Evolutionary conservation across 2,797 vertebrate genomes (phyloP).

Genomic region (Trichosurus vulpecula): DNA sequence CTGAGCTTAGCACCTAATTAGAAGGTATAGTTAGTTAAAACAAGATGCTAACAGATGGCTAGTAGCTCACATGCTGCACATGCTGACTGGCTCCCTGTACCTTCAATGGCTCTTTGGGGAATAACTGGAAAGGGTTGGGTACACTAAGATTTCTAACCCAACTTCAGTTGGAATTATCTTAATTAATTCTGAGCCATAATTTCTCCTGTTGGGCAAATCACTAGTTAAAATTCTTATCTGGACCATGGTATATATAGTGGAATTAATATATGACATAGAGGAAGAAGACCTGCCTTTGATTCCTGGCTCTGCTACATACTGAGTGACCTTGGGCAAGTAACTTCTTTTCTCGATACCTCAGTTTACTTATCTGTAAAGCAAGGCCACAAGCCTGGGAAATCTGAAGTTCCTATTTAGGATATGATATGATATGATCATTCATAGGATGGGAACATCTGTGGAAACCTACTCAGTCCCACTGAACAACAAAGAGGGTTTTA

Average conservation of each 20-base stretch:
- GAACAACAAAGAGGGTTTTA: slow-evolving; percentile 7
- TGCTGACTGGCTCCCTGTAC: neutral
- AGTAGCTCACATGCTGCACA: neutral
- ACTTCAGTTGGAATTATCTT: neutral
- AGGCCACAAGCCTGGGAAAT: neutral
- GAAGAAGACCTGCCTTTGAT: neutral
- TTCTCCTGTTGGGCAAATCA: neutral
- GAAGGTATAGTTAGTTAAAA: neutral
- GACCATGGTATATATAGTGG: neutral
- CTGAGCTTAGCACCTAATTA: neutral
- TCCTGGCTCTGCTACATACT: neutral
- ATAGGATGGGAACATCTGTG: neutral
- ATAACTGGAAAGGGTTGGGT: neutral
- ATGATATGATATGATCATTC: neutral
- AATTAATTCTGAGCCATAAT: neutral
- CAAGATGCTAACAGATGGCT: neutral
- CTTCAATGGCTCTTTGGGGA: neutral
- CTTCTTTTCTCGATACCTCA: neutral
- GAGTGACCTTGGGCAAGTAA: neutral
- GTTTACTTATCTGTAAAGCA: neutral
- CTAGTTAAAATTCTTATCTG: neutral
- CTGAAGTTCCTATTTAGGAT: neutral
- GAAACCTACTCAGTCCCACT: neutral
- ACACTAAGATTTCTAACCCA: neutral
- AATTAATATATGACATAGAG: neutral